Evolutionary conservation across 2,888 invertebrate species (phyloP).

Genomic region (Caenorhabditis virilis): DNA sequence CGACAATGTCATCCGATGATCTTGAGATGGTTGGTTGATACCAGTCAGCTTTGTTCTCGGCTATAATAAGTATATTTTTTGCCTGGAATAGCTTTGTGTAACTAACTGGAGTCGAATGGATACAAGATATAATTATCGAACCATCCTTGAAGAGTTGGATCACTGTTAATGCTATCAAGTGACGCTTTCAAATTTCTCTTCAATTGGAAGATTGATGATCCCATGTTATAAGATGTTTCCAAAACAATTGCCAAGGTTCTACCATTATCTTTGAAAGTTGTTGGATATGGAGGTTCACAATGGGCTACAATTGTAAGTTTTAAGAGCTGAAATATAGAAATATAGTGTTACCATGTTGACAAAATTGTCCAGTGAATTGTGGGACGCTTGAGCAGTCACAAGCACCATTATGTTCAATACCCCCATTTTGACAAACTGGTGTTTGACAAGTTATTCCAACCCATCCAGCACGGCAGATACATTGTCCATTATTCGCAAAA

Average conservation of each 20-base stretch:
- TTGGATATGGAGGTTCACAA: conserved; percentile 56
- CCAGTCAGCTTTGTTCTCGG: conserved; percentile 49
- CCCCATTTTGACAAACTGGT: conserved; percentile 56
- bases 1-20: conserved; percentile 47
- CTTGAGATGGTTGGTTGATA: conserved; percentile 28
- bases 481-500: conserved; percentile 50
- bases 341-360: conserved; percentile 42
- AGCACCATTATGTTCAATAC: conserved; percentile 29
- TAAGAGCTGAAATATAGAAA: background rate
- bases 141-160: conserved; percentile 50
- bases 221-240: conserved; percentile 56
- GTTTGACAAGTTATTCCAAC: conserved; percentile 44
- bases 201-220: conserved; percentile 46
- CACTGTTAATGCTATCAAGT: conserved; percentile 38
- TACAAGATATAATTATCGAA: conserved; percentile 55
- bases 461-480: conserved; percentile 54
- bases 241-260: conserved; percentile 54
- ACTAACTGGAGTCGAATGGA: conserved; percentile 59
- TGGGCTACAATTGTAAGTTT: conserved; percentile 29
- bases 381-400: conserved; percentile 46
- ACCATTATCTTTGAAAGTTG: conserved; percentile 46
- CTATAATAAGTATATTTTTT: conserved; percentile 29
- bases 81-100: background rate
- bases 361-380: conserved; percentile 51
- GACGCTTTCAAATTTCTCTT: conserved; percentile 42